phyloP scores from a whole-genome alignment of 1,140 invertebrate species.

The Hylaeus volcanicus region DNA sequence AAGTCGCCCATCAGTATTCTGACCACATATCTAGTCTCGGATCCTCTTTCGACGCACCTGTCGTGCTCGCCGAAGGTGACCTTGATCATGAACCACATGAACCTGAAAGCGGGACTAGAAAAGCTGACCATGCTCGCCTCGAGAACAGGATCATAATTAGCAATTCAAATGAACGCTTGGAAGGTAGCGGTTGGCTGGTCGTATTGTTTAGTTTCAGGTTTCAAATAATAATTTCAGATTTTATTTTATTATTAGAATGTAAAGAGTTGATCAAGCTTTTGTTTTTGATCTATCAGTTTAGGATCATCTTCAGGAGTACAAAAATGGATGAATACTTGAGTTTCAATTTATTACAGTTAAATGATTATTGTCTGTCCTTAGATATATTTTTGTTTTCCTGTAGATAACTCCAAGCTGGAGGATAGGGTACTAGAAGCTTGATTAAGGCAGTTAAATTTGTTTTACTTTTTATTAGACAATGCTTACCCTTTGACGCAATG shows the following conservation, averaged over 20 bases:
- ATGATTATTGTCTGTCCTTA: too few species aligned
- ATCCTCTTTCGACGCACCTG: conserved; percentile 86
- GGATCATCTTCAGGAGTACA: too few species aligned
- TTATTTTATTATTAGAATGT: too few species aligned
- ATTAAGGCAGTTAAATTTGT: neutral
- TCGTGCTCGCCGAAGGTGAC: conserved; percentile 92
- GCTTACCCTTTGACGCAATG: conserved; percentile 91
- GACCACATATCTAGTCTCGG: conserved; percentile 88
- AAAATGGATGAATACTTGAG: too few species aligned
- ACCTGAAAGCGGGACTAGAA: conserved; percentile 82
- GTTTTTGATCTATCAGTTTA: too few species aligned
- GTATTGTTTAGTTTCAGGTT: neutral
- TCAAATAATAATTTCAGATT: too few species aligned
- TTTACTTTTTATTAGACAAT: neutral
- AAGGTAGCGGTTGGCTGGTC: neutral
- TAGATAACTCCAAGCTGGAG: too few species aligned
- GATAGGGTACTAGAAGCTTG: too few species aligned
- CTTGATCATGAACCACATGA: conserved; percentile 95
- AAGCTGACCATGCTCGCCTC: conserved; percentile 57
- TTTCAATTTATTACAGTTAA: too few species aligned
- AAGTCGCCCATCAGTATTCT: conserved; percentile 88
- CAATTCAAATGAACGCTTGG: neutral
- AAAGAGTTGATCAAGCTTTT: too few species aligned
- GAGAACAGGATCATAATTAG: neutral
- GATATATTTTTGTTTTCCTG: too few species aligned